Evolutionary conservation across 2,113 vertebrate species (phyloP).

Genomic region (Zosterops lateralis): DNA sequence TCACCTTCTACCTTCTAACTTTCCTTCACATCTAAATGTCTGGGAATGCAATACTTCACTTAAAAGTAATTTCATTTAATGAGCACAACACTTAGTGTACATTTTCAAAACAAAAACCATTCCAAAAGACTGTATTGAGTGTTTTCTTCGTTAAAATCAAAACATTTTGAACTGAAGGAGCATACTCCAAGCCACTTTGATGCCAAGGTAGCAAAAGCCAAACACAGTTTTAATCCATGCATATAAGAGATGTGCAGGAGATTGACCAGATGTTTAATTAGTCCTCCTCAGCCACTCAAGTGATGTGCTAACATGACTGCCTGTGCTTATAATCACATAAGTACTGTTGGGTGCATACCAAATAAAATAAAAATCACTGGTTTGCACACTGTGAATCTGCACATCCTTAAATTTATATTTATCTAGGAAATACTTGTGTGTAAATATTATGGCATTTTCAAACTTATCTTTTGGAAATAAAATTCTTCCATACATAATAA

Average conservation of each 20-base stretch:
- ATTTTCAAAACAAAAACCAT: constrained; percentile 31
- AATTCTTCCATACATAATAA: neutral
- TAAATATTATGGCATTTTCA: neutral
- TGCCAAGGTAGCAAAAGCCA: neutral
- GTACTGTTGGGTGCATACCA: neutral
- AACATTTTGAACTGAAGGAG: constrained; percentile 28
- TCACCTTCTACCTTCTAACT: neutral
- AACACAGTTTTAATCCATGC: constrained; percentile 9
- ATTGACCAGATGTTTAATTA: constrained; percentile 24
- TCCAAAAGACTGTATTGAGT: neutral
- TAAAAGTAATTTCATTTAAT: constrained; percentile 46
- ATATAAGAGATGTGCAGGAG: neutral
- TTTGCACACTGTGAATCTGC: neutral
- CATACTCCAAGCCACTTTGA: constrained; percentile 8
- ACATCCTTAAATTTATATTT: neutral
- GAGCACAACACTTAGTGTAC: neutral
- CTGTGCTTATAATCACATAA: neutral
- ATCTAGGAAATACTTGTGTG: neutral
- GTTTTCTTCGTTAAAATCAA: constrained; percentile 32
- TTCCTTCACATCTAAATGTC: neutral
- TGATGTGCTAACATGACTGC: neutral
- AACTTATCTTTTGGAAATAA: neutral
- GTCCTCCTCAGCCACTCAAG: neutral
- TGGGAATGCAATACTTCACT: neutral
- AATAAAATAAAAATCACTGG: neutral